Evolutionary conservation across 2,797 vertebrate species (phyloP), one percentile per base, ranked within the genome.

Genomic region (Psittacula derbiana): DNA sequence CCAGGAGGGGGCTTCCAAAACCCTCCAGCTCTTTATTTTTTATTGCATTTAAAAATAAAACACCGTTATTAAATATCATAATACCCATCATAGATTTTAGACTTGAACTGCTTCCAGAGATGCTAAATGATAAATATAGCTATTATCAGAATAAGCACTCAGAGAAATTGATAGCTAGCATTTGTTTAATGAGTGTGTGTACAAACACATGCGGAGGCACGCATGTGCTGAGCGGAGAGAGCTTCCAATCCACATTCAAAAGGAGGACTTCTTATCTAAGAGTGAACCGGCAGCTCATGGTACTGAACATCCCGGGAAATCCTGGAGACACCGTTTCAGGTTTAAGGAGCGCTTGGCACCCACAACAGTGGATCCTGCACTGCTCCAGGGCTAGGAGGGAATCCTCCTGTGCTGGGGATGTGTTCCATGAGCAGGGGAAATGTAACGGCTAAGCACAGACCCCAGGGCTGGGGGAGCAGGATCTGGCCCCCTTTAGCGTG

Each of bases 71-170:
- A 97, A 95, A 92, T 93, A 95, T 92, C 92, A 86, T 93, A 92
- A 92, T 83, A 53, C 92, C 88, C 93, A 41, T 80, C 88, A 91
- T 95, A 95, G 91, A 92, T 96, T 93, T 88, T 38, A 88, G 89
- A 92, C 72, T 93, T 92, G 93, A 90, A 85, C 93, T 18, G 25
- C 85, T 96, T 92, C 95, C 95, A 94, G 95, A 95, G 93, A 97
- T 92, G 93, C 91, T 92, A 86, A 88, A 84, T 95, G 92, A 96
- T 96, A 96, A 97, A 96, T 95, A 91, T n/a, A 91, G 96, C 95
- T 86, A 90, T 95, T 95, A 96, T 88, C 92, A 86, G 93, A 86
- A 58, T 41, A 61, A 93, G 95, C 93, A 74, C 95, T 93, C 87
- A 52, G 92, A 41, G 89, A 90, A 89, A 94, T 91, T 75, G 95